These are phyloP conservation scores for Mus minutoides DNA, from an alignment of 2,797 vertebrate species.

Conservation along the genomic window DNA sequence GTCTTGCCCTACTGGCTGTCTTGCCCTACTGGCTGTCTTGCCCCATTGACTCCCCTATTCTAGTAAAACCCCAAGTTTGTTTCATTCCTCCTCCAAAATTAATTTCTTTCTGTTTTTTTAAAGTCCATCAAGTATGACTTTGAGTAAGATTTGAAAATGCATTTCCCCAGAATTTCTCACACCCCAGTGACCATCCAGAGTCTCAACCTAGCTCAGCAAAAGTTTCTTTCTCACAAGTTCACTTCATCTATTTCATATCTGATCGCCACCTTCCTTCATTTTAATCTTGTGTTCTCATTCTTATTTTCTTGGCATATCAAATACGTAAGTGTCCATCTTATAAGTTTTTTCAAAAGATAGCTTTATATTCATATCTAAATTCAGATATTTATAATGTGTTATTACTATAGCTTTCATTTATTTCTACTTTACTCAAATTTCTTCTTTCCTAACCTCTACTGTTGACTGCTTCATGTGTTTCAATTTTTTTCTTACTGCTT, in stretches of 20 bases:
- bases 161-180: conserved; percentile 9
- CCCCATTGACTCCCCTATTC: not conserved
- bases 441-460: conserved; percentile 8
- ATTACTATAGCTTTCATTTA: conserved; percentile 11
- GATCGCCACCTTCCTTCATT: not conserved
- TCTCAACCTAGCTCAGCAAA: not conserved
- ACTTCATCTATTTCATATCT: not conserved
- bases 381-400: conserved; percentile 44
- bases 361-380: conserved; percentile 55
- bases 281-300: not conserved
- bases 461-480: conserved; percentile 55
- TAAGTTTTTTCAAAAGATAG: conserved; percentile 36
- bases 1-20: not conserved
- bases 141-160: conserved; percentile 46
- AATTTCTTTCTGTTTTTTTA: not conserved
- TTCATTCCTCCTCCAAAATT: conserved; percentile 9
- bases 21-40: not conserved
- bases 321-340: not conserved
- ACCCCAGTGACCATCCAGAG: conserved; percentile 4
- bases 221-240: not conserved
- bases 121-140: conserved; percentile 6
- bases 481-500: conserved; percentile 35
- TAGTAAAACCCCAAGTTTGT: not conserved
- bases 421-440: conserved; percentile 43
- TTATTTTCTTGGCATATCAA: conserved; percentile 42